Evolutionary conservation across 1,140 invertebrate genomes (phyloP).

Genomic region (Heliconius eleuchia): DNA sequence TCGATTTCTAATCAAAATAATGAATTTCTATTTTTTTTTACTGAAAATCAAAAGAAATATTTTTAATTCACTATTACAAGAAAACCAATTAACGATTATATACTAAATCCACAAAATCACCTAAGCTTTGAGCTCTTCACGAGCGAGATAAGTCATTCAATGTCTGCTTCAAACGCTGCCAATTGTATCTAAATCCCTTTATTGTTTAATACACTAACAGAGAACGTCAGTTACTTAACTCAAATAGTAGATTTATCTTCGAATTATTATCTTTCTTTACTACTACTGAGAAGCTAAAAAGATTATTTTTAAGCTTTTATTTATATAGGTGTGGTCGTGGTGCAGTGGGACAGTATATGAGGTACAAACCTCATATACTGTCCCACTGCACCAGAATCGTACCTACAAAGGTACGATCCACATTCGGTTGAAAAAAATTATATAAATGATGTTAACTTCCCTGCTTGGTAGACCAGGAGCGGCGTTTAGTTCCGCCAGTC

Average conservation of each 20-base stretch:
- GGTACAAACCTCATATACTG: too few relatives aligned
- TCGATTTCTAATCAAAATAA: too few relatives aligned
- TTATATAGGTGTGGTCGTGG: too few relatives aligned
- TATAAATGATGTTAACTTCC: too few relatives aligned
- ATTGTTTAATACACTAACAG: constrained; percentile 4
- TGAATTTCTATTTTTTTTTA: too few relatives aligned
- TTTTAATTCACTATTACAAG: neutral
- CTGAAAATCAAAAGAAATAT: too few relatives aligned
- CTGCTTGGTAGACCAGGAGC: too few relatives aligned
- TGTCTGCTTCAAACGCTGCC: neutral
- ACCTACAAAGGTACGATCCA: too few relatives aligned
- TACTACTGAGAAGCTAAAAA: neutral
- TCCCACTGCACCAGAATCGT: too few relatives aligned
- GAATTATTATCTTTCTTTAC: neutral
- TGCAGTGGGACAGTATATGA: too few relatives aligned
- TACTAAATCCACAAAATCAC: neutral
- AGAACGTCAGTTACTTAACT: neutral
- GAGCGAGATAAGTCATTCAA: neutral
- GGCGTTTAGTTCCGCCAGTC: too few relatives aligned
- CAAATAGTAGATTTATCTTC: neutral
- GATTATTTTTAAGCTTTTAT: neutral
- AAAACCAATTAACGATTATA: neutral
- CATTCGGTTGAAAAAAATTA: too few relatives aligned
- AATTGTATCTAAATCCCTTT: neutral
- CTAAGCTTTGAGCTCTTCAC: neutral